Conservation (phyloP, 2,797 vertebrate species). For the Moxostoma hubbsi region DNA sequence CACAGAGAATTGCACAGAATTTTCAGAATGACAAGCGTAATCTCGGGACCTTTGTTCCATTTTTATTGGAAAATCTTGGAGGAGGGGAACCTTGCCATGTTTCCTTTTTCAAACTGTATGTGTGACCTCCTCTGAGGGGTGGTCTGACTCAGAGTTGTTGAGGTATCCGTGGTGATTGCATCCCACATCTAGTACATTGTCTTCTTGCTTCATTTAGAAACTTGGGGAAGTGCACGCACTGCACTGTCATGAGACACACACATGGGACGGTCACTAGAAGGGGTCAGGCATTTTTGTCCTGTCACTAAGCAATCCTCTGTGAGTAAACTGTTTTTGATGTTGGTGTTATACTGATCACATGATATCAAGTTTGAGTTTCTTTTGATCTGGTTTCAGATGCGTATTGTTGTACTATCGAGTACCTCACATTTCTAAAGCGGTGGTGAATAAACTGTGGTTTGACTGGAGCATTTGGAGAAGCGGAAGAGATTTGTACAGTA, state of each 20-base stretch:
- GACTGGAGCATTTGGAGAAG: slow-evolving; percentile 38
- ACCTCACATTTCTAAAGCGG: slow-evolving; percentile 4
- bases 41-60: slow-evolving; percentile 46
- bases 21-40: neutral
- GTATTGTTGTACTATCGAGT: slow-evolving; percentile 23
- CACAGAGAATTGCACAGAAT: neutral
- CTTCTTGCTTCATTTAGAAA: slow-evolving; percentile 54
- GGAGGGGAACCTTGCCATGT: slow-evolving; percentile 46
- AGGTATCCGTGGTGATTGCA: slow-evolving; percentile 57
- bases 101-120: slow-evolving; percentile 56
- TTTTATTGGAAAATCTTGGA: slow-evolving; percentile 65
- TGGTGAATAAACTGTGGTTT: slow-evolving; percentile 50
- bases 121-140: slow-evolving; percentile 42
- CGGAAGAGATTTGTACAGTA: slow-evolving; percentile 47
- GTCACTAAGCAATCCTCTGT: slow-evolving; percentile 18
- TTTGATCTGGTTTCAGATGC: neutral
- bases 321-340: neutral
- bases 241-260: slow-evolving; percentile 73
- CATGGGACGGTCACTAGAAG: slow-evolving; percentile 68
- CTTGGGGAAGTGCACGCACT: slow-evolving; percentile 55
- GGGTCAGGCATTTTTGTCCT: slow-evolving; percentile 48
- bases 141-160: slow-evolving; percentile 62
- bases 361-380: neutral
- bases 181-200: slow-evolving; percentile 60
- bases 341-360: slow-evolving; percentile 4